Conservation (phyloP, 2,113 vertebrate genomes). For the Leptosomus discolor region DNA sequence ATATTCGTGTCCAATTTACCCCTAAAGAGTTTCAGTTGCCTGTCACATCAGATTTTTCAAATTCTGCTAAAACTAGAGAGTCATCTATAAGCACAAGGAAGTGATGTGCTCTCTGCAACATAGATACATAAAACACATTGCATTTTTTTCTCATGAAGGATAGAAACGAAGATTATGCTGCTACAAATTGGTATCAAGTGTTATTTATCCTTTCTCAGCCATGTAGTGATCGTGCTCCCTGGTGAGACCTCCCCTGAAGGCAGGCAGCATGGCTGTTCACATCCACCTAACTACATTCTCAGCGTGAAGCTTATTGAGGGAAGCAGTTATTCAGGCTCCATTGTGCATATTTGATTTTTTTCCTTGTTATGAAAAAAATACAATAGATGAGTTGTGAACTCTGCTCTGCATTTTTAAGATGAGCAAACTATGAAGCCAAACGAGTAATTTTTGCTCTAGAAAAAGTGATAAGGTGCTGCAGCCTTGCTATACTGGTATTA, state of each 20-base stretch:
- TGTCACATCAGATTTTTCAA: background rate
- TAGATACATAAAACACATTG: background rate
- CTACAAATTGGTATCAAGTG: background rate
- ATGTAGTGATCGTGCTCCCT: background rate
- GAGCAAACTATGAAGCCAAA: background rate
- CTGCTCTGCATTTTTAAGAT: background rate
- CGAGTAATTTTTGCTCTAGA: background rate
- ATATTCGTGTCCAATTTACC: background rate
- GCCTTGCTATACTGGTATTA: background rate
- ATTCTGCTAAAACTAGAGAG: background rate
- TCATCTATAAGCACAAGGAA: background rate
- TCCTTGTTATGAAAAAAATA: background rate
- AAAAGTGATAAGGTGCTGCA: background rate
- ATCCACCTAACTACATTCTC: background rate
- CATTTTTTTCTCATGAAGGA: background rate
- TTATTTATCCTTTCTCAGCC: background rate
- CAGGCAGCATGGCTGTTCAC: background rate
- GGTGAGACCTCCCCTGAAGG: background rate
- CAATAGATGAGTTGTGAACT: background rate
- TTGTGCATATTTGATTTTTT: background rate
- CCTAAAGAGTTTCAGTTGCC: background rate
- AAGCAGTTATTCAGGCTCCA: background rate
- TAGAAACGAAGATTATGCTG: background rate
- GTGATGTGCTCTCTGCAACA: background rate
- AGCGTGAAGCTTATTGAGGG: background rate